Evolutionary conservation across 1,140 invertebrate genomes (phyloP), one percentile per base, ranked within the genome.

Genomic region (Zophobas atratus): DNA sequence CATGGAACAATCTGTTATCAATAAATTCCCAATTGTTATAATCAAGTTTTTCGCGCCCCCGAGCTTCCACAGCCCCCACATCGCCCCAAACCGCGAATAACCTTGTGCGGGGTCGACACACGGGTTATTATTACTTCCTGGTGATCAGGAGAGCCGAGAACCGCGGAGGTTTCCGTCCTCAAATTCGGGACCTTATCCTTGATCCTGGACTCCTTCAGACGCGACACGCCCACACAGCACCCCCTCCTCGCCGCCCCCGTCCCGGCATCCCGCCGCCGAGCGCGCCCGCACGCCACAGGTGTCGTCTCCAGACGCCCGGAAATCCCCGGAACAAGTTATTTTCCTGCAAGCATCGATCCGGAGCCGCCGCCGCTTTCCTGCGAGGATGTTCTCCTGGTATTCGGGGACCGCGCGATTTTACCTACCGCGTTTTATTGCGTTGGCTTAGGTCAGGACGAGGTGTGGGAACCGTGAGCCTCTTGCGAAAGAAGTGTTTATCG

Each of bases 91-190:
- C 3, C 39, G 60, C 60, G 36, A 57, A 75, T 80, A 81, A 81
- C 80, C 81, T 81, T 82, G 81, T 81, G 49, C 74, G 75, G 77
- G 81, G 79, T 79, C 79, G 75, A 77, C 75, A 75, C 79, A 75
- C 79, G 71, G 77, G 77, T 82, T 81, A 82, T 82, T 79, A 79
- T 81, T 81, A 81, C 81, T 75, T 80, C 76, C 49, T 57, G 71
- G 48, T 60, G 70, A 79, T 51, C 76, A 77, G 80, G 80, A 80
- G 76, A 77, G 39, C 70, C 41, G 71, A 38, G 55, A 77, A 35
- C 48, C 41, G 57, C 49, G 63, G 67, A 78, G 76, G 71, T 76
- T 70, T 57, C 36, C 67, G 67, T 70, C 74, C 74, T 53, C 53
- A 76, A 79, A 56, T 75, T 71, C 57, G 55, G 73, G 73, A 53